Conservation (phyloP, 2,797 vertebrate species). For the Myioborus melanocephalus region DNA sequence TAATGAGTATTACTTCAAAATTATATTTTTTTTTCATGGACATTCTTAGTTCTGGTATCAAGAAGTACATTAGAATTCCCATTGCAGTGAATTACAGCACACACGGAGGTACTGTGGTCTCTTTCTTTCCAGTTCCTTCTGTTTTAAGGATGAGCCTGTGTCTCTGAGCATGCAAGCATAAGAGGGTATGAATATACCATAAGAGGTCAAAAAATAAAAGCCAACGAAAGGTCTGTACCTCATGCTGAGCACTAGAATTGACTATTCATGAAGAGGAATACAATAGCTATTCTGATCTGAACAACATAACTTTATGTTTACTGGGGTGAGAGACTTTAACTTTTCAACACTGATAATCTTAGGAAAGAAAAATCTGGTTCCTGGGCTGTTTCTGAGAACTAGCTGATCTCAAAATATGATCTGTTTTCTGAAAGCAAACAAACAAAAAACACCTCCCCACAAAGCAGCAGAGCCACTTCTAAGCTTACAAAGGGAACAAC, state of each 20-base stretch:
- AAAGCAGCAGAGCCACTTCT: background rate
- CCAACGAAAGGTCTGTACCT: background rate
- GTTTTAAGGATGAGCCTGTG: background rate
- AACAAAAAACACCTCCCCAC: background rate
- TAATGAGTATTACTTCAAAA: constrained; percentile 13
- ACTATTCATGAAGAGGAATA: background rate
- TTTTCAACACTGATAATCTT: background rate
- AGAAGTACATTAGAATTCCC: background rate
- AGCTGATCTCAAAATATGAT: background rate
- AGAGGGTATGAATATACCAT: background rate
- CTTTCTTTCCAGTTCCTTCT: background rate
- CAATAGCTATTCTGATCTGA: background rate
- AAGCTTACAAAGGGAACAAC: background rate
- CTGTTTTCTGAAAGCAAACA: constrained; percentile 9
- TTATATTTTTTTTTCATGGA: background rate
- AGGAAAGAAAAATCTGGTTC: background rate
- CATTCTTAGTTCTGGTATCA: constrained; percentile 28
- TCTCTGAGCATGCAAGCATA: background rate
- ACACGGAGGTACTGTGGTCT: background rate
- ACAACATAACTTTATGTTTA: background rate
- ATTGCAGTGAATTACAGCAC: background rate
- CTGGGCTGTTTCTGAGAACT: background rate
- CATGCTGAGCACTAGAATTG: background rate
- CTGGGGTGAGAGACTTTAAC: background rate
- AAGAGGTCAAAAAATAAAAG: background rate